A percentile compares a stretch with the other conserved stretches of the same genome.
phyloP scores from a whole-genome alignment of 2,888 invertebrate genomes.

The Dasypogon diadema region DNA sequence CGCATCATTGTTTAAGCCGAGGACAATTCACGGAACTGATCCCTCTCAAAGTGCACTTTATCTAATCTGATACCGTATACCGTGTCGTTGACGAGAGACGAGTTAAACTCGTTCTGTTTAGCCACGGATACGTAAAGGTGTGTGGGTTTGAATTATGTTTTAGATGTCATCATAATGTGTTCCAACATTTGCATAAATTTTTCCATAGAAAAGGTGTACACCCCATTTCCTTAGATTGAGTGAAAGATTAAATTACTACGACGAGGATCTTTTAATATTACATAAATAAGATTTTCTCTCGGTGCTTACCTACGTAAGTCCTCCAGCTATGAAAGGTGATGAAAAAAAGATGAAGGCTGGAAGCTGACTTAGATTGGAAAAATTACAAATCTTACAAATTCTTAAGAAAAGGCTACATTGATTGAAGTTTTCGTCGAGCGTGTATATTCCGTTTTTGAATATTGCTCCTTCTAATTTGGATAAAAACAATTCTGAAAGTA shows the following conservation, averaged over 20 bases:
- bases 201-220: constrained; percentile 16
- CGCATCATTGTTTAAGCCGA: constrained; percentile 33
- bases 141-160: constrained; percentile 47
- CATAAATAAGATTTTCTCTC: neutral
- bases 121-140: neutral
- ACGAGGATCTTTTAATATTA: neutral
- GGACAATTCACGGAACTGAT: constrained; percentile 22
- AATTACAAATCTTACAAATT: too few species aligned
- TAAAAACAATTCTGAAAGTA: too few species aligned
- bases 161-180: constrained; percentile 44
- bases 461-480: too few species aligned
- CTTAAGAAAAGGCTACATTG: too few species aligned
- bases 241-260: constrained; percentile 11
- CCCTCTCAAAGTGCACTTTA: constrained; percentile 21
- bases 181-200: constrained; percentile 50
- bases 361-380: too few species aligned
- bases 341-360: too few species aligned
- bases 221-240: constrained; percentile 17
- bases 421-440: too few species aligned
- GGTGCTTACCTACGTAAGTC: neutral
- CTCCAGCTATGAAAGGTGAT: too few species aligned
- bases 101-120: neutral
- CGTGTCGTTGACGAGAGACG: constrained; percentile 32
- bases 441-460: too few species aligned
- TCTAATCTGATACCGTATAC: constrained; percentile 19